Conservation (phyloP, 2,888 invertebrate genomes). For the Branchellion lobata region DNA sequence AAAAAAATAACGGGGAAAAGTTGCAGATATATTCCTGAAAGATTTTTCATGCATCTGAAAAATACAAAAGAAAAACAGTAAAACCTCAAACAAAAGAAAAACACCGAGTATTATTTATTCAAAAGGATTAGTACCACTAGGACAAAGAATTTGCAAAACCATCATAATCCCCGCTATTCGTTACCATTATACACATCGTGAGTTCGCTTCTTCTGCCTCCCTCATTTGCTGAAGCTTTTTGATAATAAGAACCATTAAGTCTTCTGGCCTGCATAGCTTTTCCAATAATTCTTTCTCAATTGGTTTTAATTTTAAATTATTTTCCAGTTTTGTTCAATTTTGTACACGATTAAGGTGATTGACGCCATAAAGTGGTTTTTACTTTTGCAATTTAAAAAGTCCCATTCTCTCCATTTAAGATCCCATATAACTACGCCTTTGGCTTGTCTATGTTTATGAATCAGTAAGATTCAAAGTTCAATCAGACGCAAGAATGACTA, state of each 20-base stretch:
- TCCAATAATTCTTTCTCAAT: no score
- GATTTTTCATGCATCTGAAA: not conserved
- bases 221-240: not conserved
- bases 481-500: no score
- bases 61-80: not conserved
- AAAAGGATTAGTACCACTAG: not conserved
- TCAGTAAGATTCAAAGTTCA: no score
- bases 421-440: no score
- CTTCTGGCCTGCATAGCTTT: not conserved
- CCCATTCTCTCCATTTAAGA: no score
- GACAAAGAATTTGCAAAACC: not conserved
- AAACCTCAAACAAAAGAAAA: not conserved
- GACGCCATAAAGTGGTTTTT: no score
- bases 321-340: no score
- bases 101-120: not conserved
- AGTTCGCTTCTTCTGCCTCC: not conserved
- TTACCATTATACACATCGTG: conserved; percentile 1
- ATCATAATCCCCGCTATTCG: not conserved
- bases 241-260: not conserved
- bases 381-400: no score
- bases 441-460: no score
- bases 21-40: not conserved
- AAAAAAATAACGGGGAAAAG: not conserved
- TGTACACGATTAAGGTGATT: no score
- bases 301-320: no score